Base-by-base conservation (phyloP, 2,888 invertebrate species). In the Cartodere bifasciata region DNA sequence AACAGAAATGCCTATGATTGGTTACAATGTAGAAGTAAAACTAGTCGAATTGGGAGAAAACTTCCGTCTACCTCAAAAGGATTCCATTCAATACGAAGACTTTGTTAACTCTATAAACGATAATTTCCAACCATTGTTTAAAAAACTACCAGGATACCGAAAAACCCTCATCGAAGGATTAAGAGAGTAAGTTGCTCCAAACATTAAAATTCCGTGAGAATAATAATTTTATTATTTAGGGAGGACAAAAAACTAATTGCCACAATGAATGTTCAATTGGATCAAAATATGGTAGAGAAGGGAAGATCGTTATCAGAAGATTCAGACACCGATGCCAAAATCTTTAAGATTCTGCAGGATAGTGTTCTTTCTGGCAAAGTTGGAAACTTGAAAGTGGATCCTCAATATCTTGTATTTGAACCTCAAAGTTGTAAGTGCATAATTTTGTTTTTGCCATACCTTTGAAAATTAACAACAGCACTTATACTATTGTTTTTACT, bases 301-400 rank as follows among this genome's bases (percentile, higher is more conserved):
- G 63, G 61, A 3, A 64, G 69, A 9, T 62, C 70, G 0, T 56
- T 70, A 5, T 39, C 48, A 6, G 46, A 50, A 7, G 40, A 40
- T 25, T 40, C 41, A 2, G 47, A 53, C 23, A 52, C 50, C 27
- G 52, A 56, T 30, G 53, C 55, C 21, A 44, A 52, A 33, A 45
- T 59, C 47, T 68, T 76, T 50, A 60, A 69, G 14, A 71, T 74
- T 0, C 61, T 90, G 2, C 59, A 69, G 36, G 79, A 82, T 23
- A 78, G 79, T 6, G 65, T 91, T 1, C 65, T 72, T 2, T 67
- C 64, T 1, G 88, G 87, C 4, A 68, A 67, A 46, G 76, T 87
- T 4, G 90, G 88, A 2, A 76, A 79, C 16, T 58, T 90, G 2
- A 75, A 72, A 13, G 76, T 90, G 1, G 87, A 91, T 56, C 85